These are phyloP conservation scores for Rostratula benghalensis DNA, from an alignment of 2,113 vertebrate species.

Conservation along the genomic window DNA sequence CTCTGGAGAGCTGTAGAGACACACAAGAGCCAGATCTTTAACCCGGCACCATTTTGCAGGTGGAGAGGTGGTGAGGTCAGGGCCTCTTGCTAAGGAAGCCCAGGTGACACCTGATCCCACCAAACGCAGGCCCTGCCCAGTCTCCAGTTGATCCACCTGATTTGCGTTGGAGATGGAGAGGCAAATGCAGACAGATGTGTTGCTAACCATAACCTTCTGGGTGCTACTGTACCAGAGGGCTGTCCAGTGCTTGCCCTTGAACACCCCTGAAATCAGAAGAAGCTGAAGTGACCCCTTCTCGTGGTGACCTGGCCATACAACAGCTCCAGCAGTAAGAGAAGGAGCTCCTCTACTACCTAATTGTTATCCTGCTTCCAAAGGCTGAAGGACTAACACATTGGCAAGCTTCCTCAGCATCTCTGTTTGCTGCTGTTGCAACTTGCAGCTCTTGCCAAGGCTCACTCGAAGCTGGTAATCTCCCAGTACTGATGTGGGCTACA, in stretches of 20 bases:
- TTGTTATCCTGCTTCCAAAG: neutral
- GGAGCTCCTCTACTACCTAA: neutral
- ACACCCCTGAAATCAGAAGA: neutral
- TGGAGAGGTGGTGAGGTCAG: neutral
- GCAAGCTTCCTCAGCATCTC: neutral
- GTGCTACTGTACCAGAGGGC: neutral
- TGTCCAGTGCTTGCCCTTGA: neutral
- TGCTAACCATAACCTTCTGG: neutral
- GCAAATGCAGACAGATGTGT: neutral
- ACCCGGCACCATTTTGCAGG: neutral
- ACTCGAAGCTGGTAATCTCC: neutral
- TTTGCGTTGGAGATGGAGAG: neutral
- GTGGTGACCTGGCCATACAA: neutral
- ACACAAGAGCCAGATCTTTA: neutral
- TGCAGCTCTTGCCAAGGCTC: neutral
- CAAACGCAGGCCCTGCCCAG: fast-evolving
- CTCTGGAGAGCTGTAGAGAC: neutral
- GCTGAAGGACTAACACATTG: neutral
- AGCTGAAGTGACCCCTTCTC: neutral
- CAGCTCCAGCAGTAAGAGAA: neutral
- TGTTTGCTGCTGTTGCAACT: neutral
- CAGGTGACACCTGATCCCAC: fast-evolving
- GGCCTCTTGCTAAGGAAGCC: neutral
- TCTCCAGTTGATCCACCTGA: neutral
- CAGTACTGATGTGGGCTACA: neutral